Base-by-base conservation (phyloP, 92 coral and sea anemone species). In the Meandrina meandrites region DNA sequence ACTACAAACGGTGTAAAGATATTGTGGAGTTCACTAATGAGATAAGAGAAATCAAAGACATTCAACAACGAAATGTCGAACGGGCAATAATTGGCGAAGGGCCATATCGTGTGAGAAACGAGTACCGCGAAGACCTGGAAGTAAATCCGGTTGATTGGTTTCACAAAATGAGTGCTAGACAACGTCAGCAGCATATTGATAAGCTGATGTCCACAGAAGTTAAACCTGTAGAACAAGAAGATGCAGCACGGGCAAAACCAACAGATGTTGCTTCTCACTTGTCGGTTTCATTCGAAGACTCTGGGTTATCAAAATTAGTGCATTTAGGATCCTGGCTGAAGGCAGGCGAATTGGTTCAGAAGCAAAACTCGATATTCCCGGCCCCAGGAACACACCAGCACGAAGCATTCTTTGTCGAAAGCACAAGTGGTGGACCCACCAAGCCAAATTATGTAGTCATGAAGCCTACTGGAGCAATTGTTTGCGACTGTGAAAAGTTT, bases 61-160 rank as follows among this genome's bases (percentile, higher is more conserved):
- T 79, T 58, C 72, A 79, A 62, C 75, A 80, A 64, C 37, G 37
- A 64, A 80, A 80, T 80, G 84, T 80, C 64, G 84, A 80, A 80
- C 58, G 72, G 8, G 83, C 73, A 35, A 21, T 79, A 18, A 79
- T 57, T 34, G 54, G 83, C 14, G 83, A 79, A 60, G 83, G 83
- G 12, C 83, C 83, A 21, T 79, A 36, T 79, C 83, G 34, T 79
- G 10, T 79, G 83, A 21, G 56, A 11, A 79, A 79, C 0, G 72
- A 60, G 71, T 79, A 79, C 83, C 5, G 32, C 31, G 34, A 58
- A 36, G 73, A 79, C 51, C 45, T 56, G 68, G 82, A 54, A 21
- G 71, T 79, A 11, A n/a, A 19, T 32, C 57, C 37, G n/a, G 83
- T 58, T 58, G 56, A 32, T 2, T 80, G 83, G 83, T 80, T 80